phyloP scores from a whole-genome alignment of 2,797 vertebrate species.

The Myoxocephalus aenaeus region DNA sequence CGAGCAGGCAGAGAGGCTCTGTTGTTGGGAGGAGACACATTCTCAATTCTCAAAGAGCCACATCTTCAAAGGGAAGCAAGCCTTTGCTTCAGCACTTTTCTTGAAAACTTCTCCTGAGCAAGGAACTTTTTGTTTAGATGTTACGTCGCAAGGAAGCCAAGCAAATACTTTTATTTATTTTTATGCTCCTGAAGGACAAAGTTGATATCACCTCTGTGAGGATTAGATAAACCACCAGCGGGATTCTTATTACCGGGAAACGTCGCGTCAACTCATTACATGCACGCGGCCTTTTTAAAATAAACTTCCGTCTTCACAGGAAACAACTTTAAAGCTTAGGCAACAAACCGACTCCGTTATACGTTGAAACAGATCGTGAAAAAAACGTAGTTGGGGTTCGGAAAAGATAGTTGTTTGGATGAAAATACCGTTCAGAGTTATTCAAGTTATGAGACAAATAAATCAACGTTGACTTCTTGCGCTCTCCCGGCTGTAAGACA shows the following conservation, averaged over 20 bases:
- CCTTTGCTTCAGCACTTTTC: conserved; percentile 28
- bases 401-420: neutral
- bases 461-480: neutral
- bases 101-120: conserved; percentile 33
- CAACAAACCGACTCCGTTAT: neutral
- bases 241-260: conserved; percentile 31
- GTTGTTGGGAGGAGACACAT: conserved; percentile 1
- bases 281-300: no score
- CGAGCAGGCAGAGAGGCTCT: neutral
- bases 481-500: no score
- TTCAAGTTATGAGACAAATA: neutral
- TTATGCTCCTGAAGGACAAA: conserved; percentile 35
- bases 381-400: neutral
- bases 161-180: conserved; percentile 28
- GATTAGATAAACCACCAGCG: conserved; percentile 9
- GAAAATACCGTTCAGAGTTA: neutral
- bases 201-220: conserved; percentile 20
- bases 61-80: conserved; percentile 44
- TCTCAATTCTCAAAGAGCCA: conserved; percentile 26
- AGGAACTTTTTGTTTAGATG: conserved; percentile 18
- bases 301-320: no score
- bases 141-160: neutral
- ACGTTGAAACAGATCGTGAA: neutral
- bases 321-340: no score
- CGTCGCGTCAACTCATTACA: conserved; percentile 3